A percentile compares a stretch with the other conserved stretches of the same genome.
phyloP scores from a whole-genome alignment of 2,888 invertebrate genomes.

The Diaphora mendica region DNA sequence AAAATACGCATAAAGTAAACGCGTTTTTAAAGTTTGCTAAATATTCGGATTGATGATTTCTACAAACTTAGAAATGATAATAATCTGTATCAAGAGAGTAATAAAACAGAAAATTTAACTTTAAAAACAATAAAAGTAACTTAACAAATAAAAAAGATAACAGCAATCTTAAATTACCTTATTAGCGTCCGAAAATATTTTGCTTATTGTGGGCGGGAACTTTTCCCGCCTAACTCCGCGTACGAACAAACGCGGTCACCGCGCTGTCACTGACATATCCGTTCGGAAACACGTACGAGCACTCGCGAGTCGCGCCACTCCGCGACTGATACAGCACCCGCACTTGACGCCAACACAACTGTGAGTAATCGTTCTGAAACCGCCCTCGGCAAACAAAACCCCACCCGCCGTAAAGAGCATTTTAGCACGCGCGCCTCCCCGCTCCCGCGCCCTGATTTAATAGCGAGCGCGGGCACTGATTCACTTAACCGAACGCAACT shows the following conservation, averaged over 20 bases:
- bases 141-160: background rate
- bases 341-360: slow-evolving; percentile 56
- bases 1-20: background rate
- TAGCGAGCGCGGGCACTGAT: slow-evolving; percentile 86
- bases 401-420: slow-evolving; percentile 84
- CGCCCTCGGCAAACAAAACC: slow-evolving; percentile 86
- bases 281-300: slow-evolving; percentile 64
- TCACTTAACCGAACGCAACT: slow-evolving; percentile 86
- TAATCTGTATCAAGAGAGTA: background rate
- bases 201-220: slow-evolving; percentile 81
- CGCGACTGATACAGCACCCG: slow-evolving; percentile 61
- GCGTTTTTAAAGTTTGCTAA: background rate
- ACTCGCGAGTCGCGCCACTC: slow-evolving; percentile 67
- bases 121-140: slow-evolving; percentile 18
- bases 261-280: slow-evolving; percentile 74
- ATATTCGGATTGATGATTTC: background rate
- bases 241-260: slow-evolving; percentile 78
- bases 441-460: slow-evolving; percentile 84
- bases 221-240: slow-evolving; percentile 82
- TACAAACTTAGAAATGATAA: background rate
- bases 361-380: slow-evolving; percentile 78
- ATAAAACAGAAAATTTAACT: background rate
- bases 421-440: slow-evolving; percentile 81
- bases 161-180: slow-evolving; percentile 69
- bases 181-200: slow-evolving; percentile 87